Evolutionary conservation across 2,797 vertebrate species (phyloP).

Genomic region (Meda fulgida): DNA sequence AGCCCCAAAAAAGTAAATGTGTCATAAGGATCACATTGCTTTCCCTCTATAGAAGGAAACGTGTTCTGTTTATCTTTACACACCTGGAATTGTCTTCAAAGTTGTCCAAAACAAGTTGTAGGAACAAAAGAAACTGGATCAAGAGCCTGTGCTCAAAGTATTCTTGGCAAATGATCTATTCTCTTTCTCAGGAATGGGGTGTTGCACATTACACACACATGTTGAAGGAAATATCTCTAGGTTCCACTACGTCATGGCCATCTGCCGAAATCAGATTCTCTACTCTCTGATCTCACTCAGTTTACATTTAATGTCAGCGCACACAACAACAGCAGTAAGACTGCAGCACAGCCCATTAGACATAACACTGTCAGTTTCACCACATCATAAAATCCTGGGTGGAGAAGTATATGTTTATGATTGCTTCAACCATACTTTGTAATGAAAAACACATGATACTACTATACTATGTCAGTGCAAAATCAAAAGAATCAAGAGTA

Average conservation of each 20-base stretch:
- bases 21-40: slow-evolving; percentile 12
- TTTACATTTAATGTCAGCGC: slow-evolving; percentile 39
- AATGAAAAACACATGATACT: not conserved
- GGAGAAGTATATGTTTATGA: slow-evolving; percentile 27
- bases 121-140: slow-evolving; percentile 52
- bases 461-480: not conserved
- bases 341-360: not conserved
- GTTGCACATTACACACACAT: slow-evolving; percentile 60
- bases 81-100: slow-evolving; percentile 47
- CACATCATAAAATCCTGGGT: slow-evolving; percentile 27
- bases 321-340: not conserved
- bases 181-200: slow-evolving; percentile 51
- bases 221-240: slow-evolving; percentile 60
- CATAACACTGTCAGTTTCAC: slow-evolving; percentile 4
- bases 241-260: slow-evolving; percentile 59
- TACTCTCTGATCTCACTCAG: slow-evolving; percentile 44
- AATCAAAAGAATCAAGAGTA: slow-evolving; percentile 6
- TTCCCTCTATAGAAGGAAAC: slow-evolving; percentile 11
- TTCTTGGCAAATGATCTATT: slow-evolving; percentile 43
- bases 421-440: not conserved
- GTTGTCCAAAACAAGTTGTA: slow-evolving; percentile 38
- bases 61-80: not conserved
- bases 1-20: not conserved
- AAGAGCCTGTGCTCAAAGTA: slow-evolving; percentile 37
- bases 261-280: slow-evolving; percentile 56